Percentiles rank a stretch among this genome's conserved stretches.
Evolutionary conservation across 2,888 invertebrate genomes (phyloP).

Genomic region (Cantharis rufa): DNA sequence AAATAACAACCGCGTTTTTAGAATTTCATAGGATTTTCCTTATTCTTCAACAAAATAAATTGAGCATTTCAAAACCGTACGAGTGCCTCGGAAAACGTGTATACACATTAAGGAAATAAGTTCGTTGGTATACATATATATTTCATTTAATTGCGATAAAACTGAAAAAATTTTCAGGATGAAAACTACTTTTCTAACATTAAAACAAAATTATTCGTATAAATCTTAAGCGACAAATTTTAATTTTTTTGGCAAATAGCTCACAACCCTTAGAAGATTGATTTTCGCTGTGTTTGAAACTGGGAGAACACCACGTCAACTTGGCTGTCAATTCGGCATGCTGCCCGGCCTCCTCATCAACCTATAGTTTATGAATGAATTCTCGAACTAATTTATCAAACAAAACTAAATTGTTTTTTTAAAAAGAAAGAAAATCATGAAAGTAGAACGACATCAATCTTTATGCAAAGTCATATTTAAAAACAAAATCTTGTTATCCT

Average conservation of each 20-base stretch:
- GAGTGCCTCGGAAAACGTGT: neutral
- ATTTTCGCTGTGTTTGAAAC: slow-evolving; percentile 21
- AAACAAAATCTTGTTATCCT: neutral
- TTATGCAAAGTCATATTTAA: neutral
- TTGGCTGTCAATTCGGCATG: slow-evolving; percentile 27
- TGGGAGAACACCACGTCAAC: slow-evolving; percentile 25
- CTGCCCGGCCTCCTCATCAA: slow-evolving; percentile 20
- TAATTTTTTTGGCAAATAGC: neutral
- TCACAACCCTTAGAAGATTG: slow-evolving; percentile 9
- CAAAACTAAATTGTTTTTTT: slow-evolving; percentile 12
- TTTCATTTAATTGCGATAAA: neutral
- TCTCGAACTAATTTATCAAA: slow-evolving; percentile 26
- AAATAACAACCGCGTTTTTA: neutral
- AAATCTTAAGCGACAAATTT: no score
- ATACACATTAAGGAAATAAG: neutral
- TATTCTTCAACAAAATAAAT: neutral
- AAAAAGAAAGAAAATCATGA: neutral
- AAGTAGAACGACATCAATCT: slow-evolving; percentile 8
- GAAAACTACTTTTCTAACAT: no score
- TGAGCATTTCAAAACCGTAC: neutral
- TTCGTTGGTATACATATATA: neutral
- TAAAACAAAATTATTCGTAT: no score
- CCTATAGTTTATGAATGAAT: slow-evolving; percentile 20
- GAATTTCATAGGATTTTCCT: neutral
- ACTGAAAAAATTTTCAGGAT: no score